Conservation (phyloP, 2,113 vertebrate genomes). For the Pongo pygmaeus region DNA sequence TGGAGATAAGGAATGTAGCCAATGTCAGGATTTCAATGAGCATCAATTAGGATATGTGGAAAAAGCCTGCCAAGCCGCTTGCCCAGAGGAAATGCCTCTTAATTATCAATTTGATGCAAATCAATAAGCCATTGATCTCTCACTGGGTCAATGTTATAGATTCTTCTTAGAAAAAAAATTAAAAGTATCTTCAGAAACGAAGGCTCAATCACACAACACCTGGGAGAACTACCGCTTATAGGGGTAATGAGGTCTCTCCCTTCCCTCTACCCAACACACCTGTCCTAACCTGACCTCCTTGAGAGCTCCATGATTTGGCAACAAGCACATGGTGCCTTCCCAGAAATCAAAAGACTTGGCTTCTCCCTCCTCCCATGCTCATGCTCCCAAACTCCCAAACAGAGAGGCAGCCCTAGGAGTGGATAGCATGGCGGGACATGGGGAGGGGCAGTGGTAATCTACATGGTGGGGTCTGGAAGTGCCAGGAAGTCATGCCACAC, state of each 20-base stretch:
- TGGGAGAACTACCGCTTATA: not conserved
- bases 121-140: not conserved
- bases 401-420: not conserved
- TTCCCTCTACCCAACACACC: not conserved
- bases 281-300: not conserved
- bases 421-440: rapidly evolving
- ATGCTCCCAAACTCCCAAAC: not conserved
- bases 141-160: not conserved
- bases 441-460: too few relatives aligned
- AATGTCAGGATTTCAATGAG: not conserved
- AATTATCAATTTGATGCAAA: not conserved
- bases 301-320: not conserved
- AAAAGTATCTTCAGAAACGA: too few relatives aligned
- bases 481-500: not conserved
- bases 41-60: not conserved
- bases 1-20: not conserved
- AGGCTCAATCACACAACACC: not conserved
- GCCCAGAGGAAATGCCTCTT: not conserved
- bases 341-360: not conserved
- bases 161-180: not conserved
- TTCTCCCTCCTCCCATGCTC: not conserved
- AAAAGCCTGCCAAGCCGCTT: not conserved
- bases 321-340: not conserved
- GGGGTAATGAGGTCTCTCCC: not conserved
- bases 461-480: not conserved